Conservation (phyloP, 2,888 invertebrate species). For the Yponomeuta evonymella region DNA sequence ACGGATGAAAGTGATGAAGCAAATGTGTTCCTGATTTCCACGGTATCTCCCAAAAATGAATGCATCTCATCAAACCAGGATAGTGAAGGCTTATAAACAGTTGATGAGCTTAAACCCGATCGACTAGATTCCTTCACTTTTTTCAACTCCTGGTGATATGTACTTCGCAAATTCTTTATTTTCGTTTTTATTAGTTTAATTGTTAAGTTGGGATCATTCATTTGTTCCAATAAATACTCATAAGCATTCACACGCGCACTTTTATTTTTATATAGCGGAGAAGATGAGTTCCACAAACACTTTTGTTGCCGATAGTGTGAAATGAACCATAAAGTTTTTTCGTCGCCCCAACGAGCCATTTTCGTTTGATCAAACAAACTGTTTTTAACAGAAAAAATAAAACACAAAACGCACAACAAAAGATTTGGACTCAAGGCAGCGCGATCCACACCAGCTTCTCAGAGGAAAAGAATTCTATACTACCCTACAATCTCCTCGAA, state of each 20-base stretch:
- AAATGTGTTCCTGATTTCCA: background rate
- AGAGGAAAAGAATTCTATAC: too few relatives aligned
- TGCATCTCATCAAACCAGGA: constrained; percentile 1
- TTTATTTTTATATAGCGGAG: background rate
- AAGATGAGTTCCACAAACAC: background rate
- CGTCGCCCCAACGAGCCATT: constrained; percentile 8
- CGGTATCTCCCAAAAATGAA: background rate
- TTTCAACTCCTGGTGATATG: constrained; percentile 6
- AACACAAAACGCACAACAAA: too few relatives aligned
- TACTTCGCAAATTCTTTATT: background rate
- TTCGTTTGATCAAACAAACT: background rate
- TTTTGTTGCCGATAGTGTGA: background rate
- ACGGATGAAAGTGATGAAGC: background rate
- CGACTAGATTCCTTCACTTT: background rate
- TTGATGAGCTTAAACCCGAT: background rate
- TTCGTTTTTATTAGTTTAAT: background rate
- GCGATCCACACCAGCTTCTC: too few relatives aligned
- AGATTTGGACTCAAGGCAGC: too few relatives aligned
- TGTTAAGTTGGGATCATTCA: background rate
- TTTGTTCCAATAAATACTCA: background rate
- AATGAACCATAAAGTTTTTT: background rate
- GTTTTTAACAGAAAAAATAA: too few relatives aligned
- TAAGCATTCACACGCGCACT: background rate
- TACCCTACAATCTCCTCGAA: too few relatives aligned
- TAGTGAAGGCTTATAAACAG: background rate